Conservation (phyloP, 2,888 invertebrate genomes). For the Endotricha flammealis region DNA sequence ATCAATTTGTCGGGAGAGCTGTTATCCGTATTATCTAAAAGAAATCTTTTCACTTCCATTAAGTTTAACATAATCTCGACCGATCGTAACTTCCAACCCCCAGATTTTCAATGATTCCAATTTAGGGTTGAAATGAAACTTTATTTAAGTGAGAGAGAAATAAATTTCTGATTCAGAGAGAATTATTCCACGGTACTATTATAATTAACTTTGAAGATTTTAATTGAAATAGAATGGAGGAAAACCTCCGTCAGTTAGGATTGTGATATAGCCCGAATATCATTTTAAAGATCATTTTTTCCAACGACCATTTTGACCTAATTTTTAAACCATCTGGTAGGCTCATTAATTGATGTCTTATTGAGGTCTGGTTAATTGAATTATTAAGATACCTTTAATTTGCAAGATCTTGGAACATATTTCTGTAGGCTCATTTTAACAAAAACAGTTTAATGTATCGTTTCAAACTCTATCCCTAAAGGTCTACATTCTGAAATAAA, state of each 20-base stretch:
- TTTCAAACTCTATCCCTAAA: too few species aligned
- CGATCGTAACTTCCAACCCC: background rate
- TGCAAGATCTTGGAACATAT: too few species aligned
- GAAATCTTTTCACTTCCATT: too few species aligned
- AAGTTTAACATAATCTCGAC: too few species aligned
- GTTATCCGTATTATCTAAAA: too few species aligned
- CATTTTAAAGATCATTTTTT: background rate
- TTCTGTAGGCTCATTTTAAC: too few species aligned
- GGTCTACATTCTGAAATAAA: too few species aligned
- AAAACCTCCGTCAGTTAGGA: background rate
- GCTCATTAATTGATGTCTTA: background rate
- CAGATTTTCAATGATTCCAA: background rate
- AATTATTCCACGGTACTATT: background rate
- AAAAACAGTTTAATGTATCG: too few species aligned
- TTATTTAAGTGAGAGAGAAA: background rate
- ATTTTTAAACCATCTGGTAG: background rate
- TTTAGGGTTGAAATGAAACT: background rate
- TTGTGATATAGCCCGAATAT: background rate
- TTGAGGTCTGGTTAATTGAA: background rate
- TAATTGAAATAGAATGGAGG: background rate
- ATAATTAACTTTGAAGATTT: background rate
- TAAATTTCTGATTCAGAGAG: constrained; percentile 3
- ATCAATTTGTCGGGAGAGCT: too few species aligned
- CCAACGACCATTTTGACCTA: background rate
- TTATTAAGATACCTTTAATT: too few species aligned